These are phyloP conservation scores for Hemibagrus guttatus DNA, from an alignment of 2,797 vertebrate species.

Conservation along the genomic window DNA sequence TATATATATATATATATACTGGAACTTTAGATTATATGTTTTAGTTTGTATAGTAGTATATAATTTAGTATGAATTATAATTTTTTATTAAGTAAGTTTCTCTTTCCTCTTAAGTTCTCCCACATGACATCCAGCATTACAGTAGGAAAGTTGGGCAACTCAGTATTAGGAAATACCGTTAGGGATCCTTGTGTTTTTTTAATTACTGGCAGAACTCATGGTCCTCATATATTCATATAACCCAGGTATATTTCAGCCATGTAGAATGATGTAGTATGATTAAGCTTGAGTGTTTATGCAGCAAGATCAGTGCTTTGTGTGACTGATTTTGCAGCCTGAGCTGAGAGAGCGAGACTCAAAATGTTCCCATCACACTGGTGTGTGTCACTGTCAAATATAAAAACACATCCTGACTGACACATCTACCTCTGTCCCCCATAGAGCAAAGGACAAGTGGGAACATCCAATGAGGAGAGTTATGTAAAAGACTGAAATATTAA, in stretches of 20 bases:
- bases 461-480: slow-evolving; percentile 57
- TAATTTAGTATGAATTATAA: too few relatives aligned
- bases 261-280: slow-evolving; percentile 31
- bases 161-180: neutral
- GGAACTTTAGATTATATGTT: too few relatives aligned
- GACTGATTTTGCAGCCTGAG: slow-evolving; percentile 38
- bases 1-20: too few relatives aligned
- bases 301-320: slow-evolving; percentile 13
- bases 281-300: slow-evolving; percentile 20
- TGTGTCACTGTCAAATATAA: slow-evolving; percentile 55
- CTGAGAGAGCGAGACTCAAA: slow-evolving; percentile 40
- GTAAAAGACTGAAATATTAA: slow-evolving; percentile 63
- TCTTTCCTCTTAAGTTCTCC: neutral
- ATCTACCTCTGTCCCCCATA: slow-evolving; percentile 40
- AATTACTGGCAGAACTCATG: neutral
- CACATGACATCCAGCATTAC: neutral
- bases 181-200: neutral
- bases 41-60: too few relatives aligned
- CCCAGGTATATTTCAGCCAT: slow-evolving; percentile 28
- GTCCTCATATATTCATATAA: neutral
- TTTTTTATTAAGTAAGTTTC: neutral
- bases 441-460: slow-evolving; percentile 53
- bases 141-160: neutral
- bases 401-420: slow-evolving; percentile 55
- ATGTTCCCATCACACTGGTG: slow-evolving; percentile 54